phyloP scores from a whole-genome alignment of 2,888 invertebrate species.

The Poecilobothrus nobilitatus region DNA sequence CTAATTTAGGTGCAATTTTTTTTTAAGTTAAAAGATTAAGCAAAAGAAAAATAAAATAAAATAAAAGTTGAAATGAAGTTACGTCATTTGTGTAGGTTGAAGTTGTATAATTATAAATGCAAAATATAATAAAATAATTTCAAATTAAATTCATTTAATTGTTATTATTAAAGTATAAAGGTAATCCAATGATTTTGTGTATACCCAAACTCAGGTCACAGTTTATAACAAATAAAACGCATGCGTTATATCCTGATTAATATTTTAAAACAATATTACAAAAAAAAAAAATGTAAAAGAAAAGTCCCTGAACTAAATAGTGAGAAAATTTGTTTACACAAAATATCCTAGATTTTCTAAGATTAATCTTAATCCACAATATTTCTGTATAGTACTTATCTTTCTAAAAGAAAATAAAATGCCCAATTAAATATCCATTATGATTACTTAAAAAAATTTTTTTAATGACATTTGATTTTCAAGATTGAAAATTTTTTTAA shows the following conservation, averaged over 20 bases:
- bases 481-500: too few relatives aligned
- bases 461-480: too few relatives aligned
- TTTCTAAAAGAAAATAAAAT: too few relatives aligned
- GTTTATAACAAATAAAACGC: background rate
- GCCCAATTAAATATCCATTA: too few relatives aligned
- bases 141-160: background rate
- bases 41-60: background rate
- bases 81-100: background rate
- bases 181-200: background rate
- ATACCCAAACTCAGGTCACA: background rate
- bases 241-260: background rate
- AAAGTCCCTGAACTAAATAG: conserved; percentile 3
- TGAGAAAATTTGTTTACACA: background rate
- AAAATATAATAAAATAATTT: background rate
- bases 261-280: background rate
- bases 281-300: background rate
- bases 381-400: too few relatives aligned
- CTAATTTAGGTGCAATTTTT: background rate
- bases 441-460: too few relatives aligned
- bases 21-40: background rate
- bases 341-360: background rate
- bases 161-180: background rate
- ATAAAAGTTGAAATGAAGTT: background rate
- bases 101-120: background rate
- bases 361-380: background rate